Percentiles rank a stretch among this genome's conserved stretches.
These are phyloP conservation scores for Athalia circularis DNA, from an alignment of 2,888 invertebrate genomes.

Conservation along the genomic window DNA sequence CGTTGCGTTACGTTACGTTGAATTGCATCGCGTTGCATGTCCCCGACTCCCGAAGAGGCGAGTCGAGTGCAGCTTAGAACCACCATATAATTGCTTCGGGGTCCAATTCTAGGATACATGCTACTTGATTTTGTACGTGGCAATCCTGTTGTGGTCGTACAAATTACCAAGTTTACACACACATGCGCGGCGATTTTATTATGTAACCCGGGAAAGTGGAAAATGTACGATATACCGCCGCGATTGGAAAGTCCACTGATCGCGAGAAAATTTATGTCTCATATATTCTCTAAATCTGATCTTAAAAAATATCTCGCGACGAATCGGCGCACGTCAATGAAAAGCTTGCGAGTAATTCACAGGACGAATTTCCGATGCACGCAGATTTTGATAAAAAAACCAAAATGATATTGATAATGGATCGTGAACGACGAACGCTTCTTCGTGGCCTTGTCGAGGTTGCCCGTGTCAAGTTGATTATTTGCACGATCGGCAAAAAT, in stretches of 20 bases:
- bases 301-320: not conserved
- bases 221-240: not conserved
- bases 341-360: not conserved
- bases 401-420: no score
- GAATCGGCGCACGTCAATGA: not conserved
- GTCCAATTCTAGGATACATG: not conserved
- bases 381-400: not conserved
- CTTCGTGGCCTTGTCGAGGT: not conserved
- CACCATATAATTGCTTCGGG: conserved; percentile 13
- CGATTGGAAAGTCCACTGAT: conserved; percentile 21
- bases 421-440: not conserved
- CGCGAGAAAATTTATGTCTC: not conserved
- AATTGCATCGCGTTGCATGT: not conserved
- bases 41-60: not conserved
- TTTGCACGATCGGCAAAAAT: not conserved
- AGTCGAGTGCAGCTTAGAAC: conserved; percentile 11
- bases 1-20: not conserved
- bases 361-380: conserved; percentile 30
- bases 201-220: conserved; percentile 29
- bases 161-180: not conserved
- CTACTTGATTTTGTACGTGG: conserved; percentile 7
- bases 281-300: not conserved
- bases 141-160: not conserved
- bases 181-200: not conserved
- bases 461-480: conserved; percentile 12